Conservation (phyloP, 2,113 vertebrate species). For the Amphiprion percula region DNA sequence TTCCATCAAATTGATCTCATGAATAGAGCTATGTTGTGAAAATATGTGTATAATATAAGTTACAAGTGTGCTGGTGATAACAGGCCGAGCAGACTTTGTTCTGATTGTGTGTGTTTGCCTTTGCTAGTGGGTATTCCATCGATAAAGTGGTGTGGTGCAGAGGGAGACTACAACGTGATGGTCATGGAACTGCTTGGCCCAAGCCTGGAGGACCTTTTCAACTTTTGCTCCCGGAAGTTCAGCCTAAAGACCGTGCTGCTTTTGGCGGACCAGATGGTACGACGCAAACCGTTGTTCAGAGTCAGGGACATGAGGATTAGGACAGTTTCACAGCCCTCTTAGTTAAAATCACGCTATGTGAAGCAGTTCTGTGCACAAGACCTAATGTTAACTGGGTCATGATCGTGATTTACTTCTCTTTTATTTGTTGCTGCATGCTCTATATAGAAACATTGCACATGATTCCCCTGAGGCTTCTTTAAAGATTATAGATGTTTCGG, state of each 20-base stretch:
- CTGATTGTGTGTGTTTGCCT: constrained; percentile 14
- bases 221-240: constrained; percentile 98
- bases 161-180: constrained; percentile 99
- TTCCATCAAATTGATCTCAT: background rate
- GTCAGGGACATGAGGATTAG: background rate
- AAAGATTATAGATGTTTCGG: constrained; percentile 19
- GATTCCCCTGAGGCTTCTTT: constrained; percentile 15
- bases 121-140: constrained; percentile 94
- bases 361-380: background rate
- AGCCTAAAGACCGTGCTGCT: constrained; percentile 97
- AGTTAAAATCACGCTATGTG: background rate
- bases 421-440: constrained; percentile 9
- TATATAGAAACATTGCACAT: background rate
- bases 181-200: constrained; percentile 98
- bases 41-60: background rate
- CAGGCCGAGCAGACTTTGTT: background rate
- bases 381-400: background rate
- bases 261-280: constrained; percentile 97
- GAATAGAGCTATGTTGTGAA: background rate
- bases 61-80: background rate
- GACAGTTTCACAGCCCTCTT: background rate
- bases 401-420: constrained; percentile 1
- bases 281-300: constrained; percentile 19
- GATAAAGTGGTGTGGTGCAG: constrained; percentile 98
- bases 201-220: constrained; percentile 97